Evolutionary conservation across 2,888 invertebrate species (phyloP), one percentile per base, ranked within the genome.

Genomic region (Zhuqinia jingwanae): DNA sequence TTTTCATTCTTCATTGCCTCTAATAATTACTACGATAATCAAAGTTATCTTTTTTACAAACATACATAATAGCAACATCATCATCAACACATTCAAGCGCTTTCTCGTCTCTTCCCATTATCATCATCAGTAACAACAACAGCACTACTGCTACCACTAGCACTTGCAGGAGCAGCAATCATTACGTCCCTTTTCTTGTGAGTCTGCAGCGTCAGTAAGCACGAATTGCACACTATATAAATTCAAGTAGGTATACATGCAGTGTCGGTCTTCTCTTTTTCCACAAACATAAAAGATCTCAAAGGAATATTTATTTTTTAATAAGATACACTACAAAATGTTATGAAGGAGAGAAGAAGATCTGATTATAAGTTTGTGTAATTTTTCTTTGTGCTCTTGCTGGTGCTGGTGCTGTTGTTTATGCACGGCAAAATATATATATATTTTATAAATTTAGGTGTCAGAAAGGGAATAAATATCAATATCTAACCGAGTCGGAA

Each of bases 21-120:
- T 63, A 70, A 70, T 70, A 70, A 70, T 70, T 70, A 70, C 70
- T 70, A 50, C 70, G 47, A 15, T 50, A 70, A 70, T 70, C 70
- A 47, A 70, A 70, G 25, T 70, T 70, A 25, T 70, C 68, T 17
- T 50, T 47, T 70, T 42, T 36, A 6, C 8, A n/a, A 8, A 50
- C 50, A n/a, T 50, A 70, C 47, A 47, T 47, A 70, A 70, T 70
- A 47, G 1, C 70, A 70, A 25, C 70, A 70, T 70, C 70, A 70
- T 36, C 70, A 70, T n/a, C 36, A 36, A 36, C 3, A 36, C 36
- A 36, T 25, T n/a, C 45, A 70, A 70, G 45, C 70, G 70, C 70
- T 70, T 70, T 70, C 70, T 15, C 70, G 47, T 45, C 22, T 13
- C 47, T 70, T 65, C 36, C 70, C 70, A 70, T 70, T 22, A 47